Conservation (phyloP, 2,888 invertebrate genomes). For the Schizotus pectinicornis region DNA sequence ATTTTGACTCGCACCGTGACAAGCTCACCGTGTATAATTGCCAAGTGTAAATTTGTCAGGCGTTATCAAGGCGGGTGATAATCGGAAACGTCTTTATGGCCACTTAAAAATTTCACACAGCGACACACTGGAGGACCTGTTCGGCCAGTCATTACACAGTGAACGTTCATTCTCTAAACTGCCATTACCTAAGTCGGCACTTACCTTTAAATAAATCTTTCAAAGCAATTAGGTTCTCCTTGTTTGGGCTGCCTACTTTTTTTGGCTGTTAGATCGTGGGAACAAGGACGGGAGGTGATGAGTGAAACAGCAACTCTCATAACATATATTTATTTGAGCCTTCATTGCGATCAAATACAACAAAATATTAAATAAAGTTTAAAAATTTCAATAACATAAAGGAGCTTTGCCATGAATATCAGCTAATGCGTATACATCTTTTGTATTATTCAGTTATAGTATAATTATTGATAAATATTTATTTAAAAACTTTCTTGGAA, state of each 20-base stretch:
- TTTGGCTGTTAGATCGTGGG: too few species aligned
- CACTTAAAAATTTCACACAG: conserved; percentile 12
- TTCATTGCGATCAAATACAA: conserved; percentile 87
- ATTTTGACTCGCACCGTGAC: conserved; percentile 13
- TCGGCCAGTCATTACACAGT: neutral
- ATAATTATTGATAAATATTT: conserved; percentile 62
- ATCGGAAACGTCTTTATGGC: conserved; percentile 24
- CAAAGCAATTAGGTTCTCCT: too few species aligned
- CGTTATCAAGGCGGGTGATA: conserved; percentile 16
- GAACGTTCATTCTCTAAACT: neutral
- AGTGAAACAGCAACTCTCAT: conserved; percentile 62
- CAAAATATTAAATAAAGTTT: conserved; percentile 82
- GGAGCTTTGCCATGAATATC: conserved; percentile 69
- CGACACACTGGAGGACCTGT: neutral
- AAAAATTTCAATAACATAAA: conserved; percentile 76
- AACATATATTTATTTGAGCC: conserved; percentile 88
- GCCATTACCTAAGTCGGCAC: too few species aligned
- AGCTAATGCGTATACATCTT: conserved; percentile 77
- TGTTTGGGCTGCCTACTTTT: neutral
- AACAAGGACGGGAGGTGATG: neutral
- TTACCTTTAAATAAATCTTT: too few species aligned
- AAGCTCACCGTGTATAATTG: conserved; percentile 18
- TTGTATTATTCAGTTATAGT: conserved; percentile 69
- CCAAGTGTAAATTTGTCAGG: conserved; percentile 18
- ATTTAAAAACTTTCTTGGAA: conserved; percentile 63